Evolutionary conservation across 2,888 invertebrate species (phyloP), one percentile per base, ranked within the genome.

Genomic region (Brenthis hecate): DNA sequence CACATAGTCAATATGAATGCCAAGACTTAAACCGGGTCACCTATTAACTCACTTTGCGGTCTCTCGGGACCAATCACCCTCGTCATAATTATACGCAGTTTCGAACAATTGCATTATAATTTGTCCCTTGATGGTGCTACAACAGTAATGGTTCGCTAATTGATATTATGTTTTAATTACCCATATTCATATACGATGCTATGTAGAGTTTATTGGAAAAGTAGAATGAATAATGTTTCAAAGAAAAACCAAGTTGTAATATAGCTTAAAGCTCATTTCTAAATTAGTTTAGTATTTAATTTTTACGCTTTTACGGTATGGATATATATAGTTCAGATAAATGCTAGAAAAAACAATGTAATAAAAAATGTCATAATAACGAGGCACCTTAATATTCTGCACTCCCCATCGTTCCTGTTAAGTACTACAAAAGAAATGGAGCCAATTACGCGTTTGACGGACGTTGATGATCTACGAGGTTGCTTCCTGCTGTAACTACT

Each of bases 21-120:
- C 61, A 69, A 69, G 66, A 54, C 61, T 72, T 60, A 56, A 72
- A 72, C 68, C 68, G 65, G 73, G 75, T 75, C 69, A 74, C 72
- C 68, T 54, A 68, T 68, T 72, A 70, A 65, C 68, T 70, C 66
- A 65, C 56, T 55, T 64, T 69, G 61, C 61, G 57, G 68, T 63
- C 71, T 69, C 71, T 58, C 47, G 69, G 66, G 74, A 69, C 16
- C 56, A 62, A 56, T 65, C 62, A 69, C 60, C 68, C 68, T 69
- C 56, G 60, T 64, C 63, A 60, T 68, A 54, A 69, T 69, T 69
- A 65, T 70, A 48, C 67, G 54, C 62, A 65, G n/a, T 53, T 50
- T 54, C 57, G 6, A 62, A 69, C 65, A 63, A 69, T 63, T 66
- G 16, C 57, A 57, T 60, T 50, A 55, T 58, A 57, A 55, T 58